Evolutionary conservation across 1,140 invertebrate species (phyloP), one percentile per base, ranked within the genome.

Genomic region (Rhyacophila brunnea): DNA sequence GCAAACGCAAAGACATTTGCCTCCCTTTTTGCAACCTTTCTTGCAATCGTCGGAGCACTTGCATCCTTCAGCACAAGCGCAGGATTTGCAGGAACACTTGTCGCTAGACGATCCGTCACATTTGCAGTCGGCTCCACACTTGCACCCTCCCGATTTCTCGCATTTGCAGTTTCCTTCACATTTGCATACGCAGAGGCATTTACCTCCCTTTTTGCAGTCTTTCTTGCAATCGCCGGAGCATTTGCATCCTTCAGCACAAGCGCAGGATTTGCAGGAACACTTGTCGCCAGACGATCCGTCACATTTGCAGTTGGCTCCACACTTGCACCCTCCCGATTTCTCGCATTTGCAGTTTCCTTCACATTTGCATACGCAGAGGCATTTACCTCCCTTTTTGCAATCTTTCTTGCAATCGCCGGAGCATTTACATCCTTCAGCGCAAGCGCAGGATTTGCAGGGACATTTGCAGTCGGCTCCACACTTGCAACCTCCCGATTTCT

Each of bases 181-280:
- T 45, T 64, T 64, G 36, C 62, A 64, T 4, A 43, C 52, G 34
- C 45, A 55, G n/a, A 43, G 7, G 23, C 51, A 55, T 44, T 48
- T 61, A 18, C 34, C 45, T n/a, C n/a, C 44, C 11, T 43, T 17
- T 11, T 57, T 63, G 2, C 32, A 44, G 32, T 42, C 66, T 58
- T 20, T 66, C 56, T 70, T 72, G 67, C 71, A 72, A 28, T 67
- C 66, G 13, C 49, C 60, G 0, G 66, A 68, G 57, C 71, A 72
- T 35, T 67, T 67, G 42, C 68, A 64, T 14, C 68, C 49, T 10
- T 19, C 20, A 15, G 28, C 43, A 20, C 60, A 63, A n/a, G 58
- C 57, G 35, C 60, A 62, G 7, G 14, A 32, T 53, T 60, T 23
- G 40, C 43, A 40, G 9, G 23, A 3, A 9, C 23, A 28, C 23